Evolutionary conservation across 2,797 vertebrate species (phyloP), one percentile per base, ranked within the genome.

Genomic region (Xyrichtys novacula): DNA sequence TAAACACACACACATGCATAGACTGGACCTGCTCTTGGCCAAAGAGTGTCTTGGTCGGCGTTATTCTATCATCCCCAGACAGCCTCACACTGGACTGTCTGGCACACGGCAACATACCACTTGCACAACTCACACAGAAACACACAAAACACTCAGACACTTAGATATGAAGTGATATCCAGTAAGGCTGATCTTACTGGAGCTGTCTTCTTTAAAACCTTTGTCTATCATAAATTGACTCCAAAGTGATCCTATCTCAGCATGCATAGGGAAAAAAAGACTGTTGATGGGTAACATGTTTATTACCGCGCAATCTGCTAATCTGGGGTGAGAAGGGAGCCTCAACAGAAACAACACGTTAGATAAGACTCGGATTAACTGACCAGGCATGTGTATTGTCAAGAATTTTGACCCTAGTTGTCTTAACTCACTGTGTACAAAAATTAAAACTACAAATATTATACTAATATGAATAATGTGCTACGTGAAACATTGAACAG

Each of bases 1-100:
- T 15, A 29, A 7, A 55, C 53, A 60, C 59, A 58, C 50, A 26
- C 34, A 48, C 58, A 48, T n/a, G n/a, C 42, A 59, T 53, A 25
- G 26, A 43, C 31, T 38, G 40, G 31, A 38, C 39, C 29, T 23
- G n/a, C 26, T 56, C 36, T 63, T 81, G 80, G 84, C 74, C 17
- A 69, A 55, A 53, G 40, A 75, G 43, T 25, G 65, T 56, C 76
- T 59, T 52, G 48, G 65, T 88, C 60, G 44, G 75, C 59, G 89
- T 87, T 88, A 89, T 89, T 88, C 80, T 81, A 88, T 87, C 89
- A 61, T 81, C 74, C 66, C 34, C 10, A 39, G 55, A 80, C 71
- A 62, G 53, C 63, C 54, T 22, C 74, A 57, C 53, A 65, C 72
- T 64, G 42, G 49, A 69, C 81, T 14, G 46, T 67, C 47, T 65